Base-by-base conservation (phyloP, 2,888 invertebrate genomes). In the Dryococelus australis region DNA sequence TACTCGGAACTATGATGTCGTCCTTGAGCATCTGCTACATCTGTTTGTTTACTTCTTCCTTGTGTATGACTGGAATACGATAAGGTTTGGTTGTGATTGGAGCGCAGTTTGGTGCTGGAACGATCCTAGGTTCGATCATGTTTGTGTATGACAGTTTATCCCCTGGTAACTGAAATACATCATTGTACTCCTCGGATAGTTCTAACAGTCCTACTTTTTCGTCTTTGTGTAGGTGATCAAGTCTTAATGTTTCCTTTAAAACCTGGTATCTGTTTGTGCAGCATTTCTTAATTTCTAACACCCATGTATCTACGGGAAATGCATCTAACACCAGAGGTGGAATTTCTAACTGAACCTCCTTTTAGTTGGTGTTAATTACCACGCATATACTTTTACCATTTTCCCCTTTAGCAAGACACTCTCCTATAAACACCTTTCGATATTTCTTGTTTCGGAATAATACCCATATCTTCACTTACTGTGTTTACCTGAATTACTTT, bases 1-100 rank as follows among this genome's bases (percentile, higher is more conserved):
- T n/a, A n/a, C n/a, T n/a, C n/a, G 27, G 20, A 79, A 53, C 84
- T 81, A 87, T 89, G 87, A 51, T 84, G 47, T 43, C 35, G 0
- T 85, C 85, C 8, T 12, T 13, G 1, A 85, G 65, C 53, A 85
- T 27, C 16, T 85, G 26, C 0, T 85, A 5, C 0, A 85, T n/a
- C 28, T 85, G 85, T 20, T 13, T 9, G 3, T 65, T 27, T 2
- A 85, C 28, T 26, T 85, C 85, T 20, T 65, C 20, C 65, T 65
- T 81, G 35, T 81, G 81, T 8, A 81, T 27, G 4, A 13, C 13
- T 35, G 81, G 81, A 8, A 81, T 81, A 27, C 81, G 12, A 81
- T 27, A 81, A 8, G 27, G 81, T 27, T n/a, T n/a, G n/a, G n/a
- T n/a, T n/a, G n/a, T n/a, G n/a, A n/a, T n/a, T n/a, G n/a, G n/a